Conservation (phyloP, 2,113 vertebrate species). For the Rhadina sibilatrix region DNA sequence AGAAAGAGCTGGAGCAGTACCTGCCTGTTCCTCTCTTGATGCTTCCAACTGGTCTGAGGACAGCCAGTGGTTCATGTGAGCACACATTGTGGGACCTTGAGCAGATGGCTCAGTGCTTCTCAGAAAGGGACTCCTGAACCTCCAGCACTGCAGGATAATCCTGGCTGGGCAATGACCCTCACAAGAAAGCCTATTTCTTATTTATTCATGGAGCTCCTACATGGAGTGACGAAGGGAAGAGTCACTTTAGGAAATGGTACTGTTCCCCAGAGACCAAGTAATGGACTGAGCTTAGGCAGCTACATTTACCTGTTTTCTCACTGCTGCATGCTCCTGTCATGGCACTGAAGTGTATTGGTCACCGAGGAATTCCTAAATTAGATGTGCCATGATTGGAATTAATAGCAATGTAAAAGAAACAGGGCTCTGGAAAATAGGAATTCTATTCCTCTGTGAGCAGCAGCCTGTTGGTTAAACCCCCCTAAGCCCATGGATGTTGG, state of each 20-base stretch:
- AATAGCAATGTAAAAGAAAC: not conserved
- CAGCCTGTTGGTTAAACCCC: not conserved
- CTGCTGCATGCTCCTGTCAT: not conserved
- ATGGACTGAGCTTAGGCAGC: not conserved
- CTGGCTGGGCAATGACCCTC: not conserved
- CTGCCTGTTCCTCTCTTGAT: not conserved
- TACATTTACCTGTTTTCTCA: not conserved
- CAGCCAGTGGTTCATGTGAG: not conserved
- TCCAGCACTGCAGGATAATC: not conserved
- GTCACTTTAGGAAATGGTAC: not conserved
- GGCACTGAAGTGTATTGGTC: not conserved
- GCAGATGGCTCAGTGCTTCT: not conserved
- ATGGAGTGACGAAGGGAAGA: not conserved
- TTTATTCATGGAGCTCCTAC: not conserved
- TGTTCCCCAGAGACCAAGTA: not conserved
- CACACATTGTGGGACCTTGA: rapidly evolving
- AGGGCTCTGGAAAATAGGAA: not conserved
- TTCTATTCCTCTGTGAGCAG: not conserved
- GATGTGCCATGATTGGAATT: not conserved
- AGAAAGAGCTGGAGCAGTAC: conserved; percentile 50
- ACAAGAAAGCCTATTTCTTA: not conserved
- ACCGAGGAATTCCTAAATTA: not conserved
- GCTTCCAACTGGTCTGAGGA: not conserved
- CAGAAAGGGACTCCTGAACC: not conserved
- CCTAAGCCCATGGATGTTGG: not conserved